Evolutionary conservation across 2,888 invertebrate species (phyloP).

Genomic region (Cephus nigrinus): DNA sequence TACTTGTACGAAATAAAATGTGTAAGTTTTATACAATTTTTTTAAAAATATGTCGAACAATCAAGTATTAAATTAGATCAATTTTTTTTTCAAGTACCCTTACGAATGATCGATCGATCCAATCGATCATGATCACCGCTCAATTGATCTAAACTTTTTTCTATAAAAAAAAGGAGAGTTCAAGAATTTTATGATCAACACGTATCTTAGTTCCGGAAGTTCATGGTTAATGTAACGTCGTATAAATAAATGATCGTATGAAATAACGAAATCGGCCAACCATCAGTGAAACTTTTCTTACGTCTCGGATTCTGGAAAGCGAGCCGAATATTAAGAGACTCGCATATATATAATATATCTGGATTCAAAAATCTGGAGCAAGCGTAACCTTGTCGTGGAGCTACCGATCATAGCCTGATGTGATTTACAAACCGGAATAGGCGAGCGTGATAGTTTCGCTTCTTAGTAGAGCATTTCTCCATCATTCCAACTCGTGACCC

Average conservation of each 20-base stretch:
- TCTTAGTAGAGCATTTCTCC: not conserved
- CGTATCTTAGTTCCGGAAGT: not conserved
- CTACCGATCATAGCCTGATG: not conserved
- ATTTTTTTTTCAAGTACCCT: not conserved
- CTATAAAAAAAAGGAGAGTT: not conserved
- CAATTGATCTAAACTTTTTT: not conserved
- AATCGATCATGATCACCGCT: not conserved
- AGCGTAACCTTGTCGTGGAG: not conserved
- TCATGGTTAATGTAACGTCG: not conserved
- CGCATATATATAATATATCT: not conserved
- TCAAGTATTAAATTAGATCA: not conserved
- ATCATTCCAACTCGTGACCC: slow-evolving; percentile 3
- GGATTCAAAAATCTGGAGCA: slow-evolving; percentile 38
- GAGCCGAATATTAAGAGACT: slow-evolving; percentile 13
- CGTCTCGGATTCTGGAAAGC: slow-evolving; percentile 3
- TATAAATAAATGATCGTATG: not conserved
- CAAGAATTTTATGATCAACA: not conserved
- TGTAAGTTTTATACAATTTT: not conserved
- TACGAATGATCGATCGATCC: not conserved
- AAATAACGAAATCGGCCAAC: not conserved
- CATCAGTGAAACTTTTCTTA: not conserved
- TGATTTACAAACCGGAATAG: slow-evolving; percentile 34
- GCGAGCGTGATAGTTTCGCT: slow-evolving; percentile 6
- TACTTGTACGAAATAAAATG: not conserved
- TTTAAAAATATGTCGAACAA: not conserved